These are phyloP conservation scores for Hypercompe scribonia DNA, from an alignment of 2,888 invertebrate species.

Conservation along the genomic window DNA sequence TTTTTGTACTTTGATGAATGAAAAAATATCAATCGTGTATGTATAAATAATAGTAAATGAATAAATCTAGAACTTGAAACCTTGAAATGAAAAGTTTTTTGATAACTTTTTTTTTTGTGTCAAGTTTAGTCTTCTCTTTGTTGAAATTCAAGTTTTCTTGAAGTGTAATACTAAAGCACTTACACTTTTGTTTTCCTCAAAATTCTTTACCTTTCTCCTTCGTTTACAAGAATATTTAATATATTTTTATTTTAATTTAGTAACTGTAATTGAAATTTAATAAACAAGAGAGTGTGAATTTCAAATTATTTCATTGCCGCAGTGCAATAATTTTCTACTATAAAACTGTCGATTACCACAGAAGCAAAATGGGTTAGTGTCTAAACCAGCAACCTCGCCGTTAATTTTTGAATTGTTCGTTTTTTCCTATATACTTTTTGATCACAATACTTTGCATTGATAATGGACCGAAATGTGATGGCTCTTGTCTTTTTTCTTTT, in stretches of 20 bases:
- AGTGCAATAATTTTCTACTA: too few species aligned
- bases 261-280: too few species aligned
- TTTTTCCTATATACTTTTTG: background rate
- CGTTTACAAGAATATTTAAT: background rate
- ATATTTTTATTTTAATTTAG: too few species aligned
- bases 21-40: background rate
- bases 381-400: background rate
- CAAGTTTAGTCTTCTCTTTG: background rate
- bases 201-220: background rate
- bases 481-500: background rate
- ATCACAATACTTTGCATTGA: too few species aligned
- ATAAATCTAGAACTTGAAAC: background rate
- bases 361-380: too few species aligned
- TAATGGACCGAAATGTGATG: background rate
- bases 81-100: background rate
- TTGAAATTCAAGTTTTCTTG: background rate
- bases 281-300: too few species aligned
- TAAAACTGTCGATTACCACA: too few species aligned
- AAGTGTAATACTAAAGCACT: background rate
- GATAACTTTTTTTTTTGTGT: background rate
- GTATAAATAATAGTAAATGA: background rate
- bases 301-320: too few species aligned
- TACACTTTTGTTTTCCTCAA: background rate
- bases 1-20: slow-evolving; percentile 2
- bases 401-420: background rate